These are phyloP conservation scores for Cheirogaleus medius DNA, from an alignment of 2,113 vertebrate species.

Conservation along the genomic window DNA sequence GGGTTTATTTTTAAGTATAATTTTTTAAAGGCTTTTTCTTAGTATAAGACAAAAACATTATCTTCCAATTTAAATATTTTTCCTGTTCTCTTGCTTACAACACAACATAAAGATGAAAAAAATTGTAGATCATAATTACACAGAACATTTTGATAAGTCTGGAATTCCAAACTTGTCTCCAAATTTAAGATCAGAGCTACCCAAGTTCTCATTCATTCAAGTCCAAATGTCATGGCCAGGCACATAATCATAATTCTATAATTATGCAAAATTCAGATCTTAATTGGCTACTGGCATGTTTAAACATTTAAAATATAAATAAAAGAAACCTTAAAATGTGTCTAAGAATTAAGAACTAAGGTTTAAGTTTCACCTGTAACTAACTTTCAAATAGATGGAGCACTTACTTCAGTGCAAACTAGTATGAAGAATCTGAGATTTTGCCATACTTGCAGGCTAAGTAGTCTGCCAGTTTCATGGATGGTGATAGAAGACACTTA, in stretches of 20 bases:
- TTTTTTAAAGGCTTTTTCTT: not conserved
- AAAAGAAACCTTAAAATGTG: not conserved
- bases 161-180: slow-evolving; percentile 7
- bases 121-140: not conserved
- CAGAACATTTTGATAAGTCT: not conserved
- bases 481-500: not conserved
- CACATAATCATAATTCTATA: slow-evolving; percentile 32
- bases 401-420: not conserved
- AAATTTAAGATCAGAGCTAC: not conserved
- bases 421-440: not conserved
- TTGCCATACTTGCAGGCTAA: not conserved
- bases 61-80: slow-evolving; percentile 28
- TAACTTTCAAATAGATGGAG: slow-evolving; percentile 31
- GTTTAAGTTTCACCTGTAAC: slow-evolving; percentile 24
- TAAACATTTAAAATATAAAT: slow-evolving; percentile 16
- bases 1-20: not conserved
- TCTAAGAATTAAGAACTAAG: slow-evolving; percentile 4
- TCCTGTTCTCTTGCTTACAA: not conserved
- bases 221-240: not conserved
- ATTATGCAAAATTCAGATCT: slow-evolving; percentile 21
- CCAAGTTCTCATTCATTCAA: slow-evolving; percentile 3
- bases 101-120: not conserved
- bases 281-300: not conserved
- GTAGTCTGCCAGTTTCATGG: not conserved
- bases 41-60: not conserved